phyloP scores from a whole-genome alignment of 2,888 invertebrate species.

The Drosophila ustulata region DNA sequence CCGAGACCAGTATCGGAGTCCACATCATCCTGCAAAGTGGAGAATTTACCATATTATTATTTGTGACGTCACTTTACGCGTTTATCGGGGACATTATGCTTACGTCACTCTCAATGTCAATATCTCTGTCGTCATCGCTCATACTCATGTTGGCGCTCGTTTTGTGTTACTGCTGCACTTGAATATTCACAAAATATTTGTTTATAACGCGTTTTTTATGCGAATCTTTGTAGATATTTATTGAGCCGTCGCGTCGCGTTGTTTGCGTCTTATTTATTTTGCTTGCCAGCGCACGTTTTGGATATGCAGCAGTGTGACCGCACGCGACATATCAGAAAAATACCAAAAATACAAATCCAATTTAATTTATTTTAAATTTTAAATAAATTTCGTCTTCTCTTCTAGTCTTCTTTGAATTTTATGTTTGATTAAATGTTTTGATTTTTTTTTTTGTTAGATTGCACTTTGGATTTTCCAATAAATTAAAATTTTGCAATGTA shows the following conservation, averaged over 20 bases:
- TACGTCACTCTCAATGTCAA: conserved; percentile 98
- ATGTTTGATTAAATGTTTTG: too few species aligned
- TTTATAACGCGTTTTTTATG: conserved; percentile 2
- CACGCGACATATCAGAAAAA: conserved; percentile 2
- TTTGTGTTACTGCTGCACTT: not conserved
- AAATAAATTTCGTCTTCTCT: too few species aligned
- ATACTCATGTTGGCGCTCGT: conserved; percentile 85
- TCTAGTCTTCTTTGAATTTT: too few species aligned
- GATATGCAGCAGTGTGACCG: conserved; percentile 25
- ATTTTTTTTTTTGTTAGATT: too few species aligned
- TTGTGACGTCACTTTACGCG: conserved; percentile 19
- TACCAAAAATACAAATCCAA: conserved; percentile 5
- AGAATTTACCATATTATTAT: conserved; percentile 16
- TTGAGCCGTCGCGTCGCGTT: conserved; percentile 10
- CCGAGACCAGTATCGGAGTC: conserved; percentile 90
- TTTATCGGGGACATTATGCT: conserved; percentile 84
- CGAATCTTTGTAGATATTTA: conserved; percentile 22
- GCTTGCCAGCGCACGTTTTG: conserved; percentile 62
- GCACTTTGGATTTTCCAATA: too few species aligned
- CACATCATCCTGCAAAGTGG: conserved; percentile 89
- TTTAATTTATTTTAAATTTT: not conserved
- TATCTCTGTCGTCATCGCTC: conserved; percentile 98
- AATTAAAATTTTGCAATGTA: not conserved
- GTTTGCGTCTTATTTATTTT: conserved; percentile 37
- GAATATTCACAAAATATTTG: not conserved